phyloP scores from a whole-genome alignment of 2,888 invertebrate species.

The Melieria omissa region DNA sequence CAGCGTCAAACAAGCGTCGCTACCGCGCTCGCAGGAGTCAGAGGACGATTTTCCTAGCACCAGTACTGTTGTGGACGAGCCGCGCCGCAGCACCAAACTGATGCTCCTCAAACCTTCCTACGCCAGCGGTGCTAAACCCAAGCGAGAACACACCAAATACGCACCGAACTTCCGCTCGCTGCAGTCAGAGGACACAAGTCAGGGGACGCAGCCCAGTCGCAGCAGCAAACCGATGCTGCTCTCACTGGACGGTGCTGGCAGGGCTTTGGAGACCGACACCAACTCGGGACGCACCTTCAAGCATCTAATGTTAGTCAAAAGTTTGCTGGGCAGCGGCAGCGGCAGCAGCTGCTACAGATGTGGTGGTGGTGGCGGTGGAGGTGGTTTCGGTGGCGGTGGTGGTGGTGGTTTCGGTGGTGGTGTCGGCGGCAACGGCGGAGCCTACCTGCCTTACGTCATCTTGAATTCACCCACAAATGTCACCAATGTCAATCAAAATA shows the following conservation, averaged over 20 bases:
- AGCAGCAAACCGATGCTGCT: not conserved
- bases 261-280: slow-evolving; percentile 23
- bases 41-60: not conserved
- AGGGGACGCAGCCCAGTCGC: no score
- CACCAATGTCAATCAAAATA: slow-evolving; percentile 30
- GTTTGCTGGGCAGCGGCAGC: not conserved
- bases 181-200: no score
- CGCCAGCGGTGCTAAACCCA: no score
- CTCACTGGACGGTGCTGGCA: not conserved
- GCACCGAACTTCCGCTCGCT: no score
- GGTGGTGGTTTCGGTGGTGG: slow-evolving; percentile 16
- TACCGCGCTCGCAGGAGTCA: not conserved
- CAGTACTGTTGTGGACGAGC: not conserved
- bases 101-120: no score
- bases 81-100: no score
- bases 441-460: slow-evolving; percentile 32
- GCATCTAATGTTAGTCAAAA: not conserved
- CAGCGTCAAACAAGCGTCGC: not conserved
- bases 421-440: slow-evolving; percentile 43
- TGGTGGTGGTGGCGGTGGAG: not conserved
- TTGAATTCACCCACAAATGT: slow-evolving; percentile 26
- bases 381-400: not conserved
- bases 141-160: no score
- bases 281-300: slow-evolving; percentile 19
- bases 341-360: not conserved